Conservation (phyloP, 1,140 invertebrate genomes). For the Bathynomus jamesi region DNA sequence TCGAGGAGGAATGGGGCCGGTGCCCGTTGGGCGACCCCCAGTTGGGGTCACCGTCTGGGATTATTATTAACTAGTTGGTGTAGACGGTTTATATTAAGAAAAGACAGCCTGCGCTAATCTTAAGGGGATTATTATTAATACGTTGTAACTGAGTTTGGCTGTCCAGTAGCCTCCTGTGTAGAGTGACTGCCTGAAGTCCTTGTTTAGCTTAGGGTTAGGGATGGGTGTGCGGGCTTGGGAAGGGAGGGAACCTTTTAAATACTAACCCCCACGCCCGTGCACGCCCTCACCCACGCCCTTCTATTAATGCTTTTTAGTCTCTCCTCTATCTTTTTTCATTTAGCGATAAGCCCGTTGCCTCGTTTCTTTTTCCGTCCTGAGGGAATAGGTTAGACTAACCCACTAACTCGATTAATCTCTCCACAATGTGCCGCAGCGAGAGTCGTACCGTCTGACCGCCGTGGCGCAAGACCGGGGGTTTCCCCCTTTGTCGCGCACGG, state of each 20-base stretch:
- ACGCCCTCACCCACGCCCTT: not conserved
- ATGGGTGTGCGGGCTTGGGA: not conserved
- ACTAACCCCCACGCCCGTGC: not conserved
- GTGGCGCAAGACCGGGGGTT: constrained; percentile 93
- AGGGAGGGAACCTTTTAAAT: not conserved
- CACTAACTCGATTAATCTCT: not conserved
- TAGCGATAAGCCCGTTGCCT: not conserved
- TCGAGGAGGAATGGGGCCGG: not conserved
- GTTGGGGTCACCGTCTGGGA: too few species aligned
- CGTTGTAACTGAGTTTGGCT: not conserved
- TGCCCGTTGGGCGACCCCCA: too few species aligned
- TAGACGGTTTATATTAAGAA: not conserved
- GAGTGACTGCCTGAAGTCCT: not conserved
- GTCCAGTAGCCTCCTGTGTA: not conserved
- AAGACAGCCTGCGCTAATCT: not conserved
- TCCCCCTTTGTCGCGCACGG: constrained; percentile 82
- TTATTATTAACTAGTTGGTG: too few species aligned
- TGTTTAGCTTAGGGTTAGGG: not conserved
- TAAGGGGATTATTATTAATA: not conserved
- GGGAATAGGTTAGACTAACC: not conserved
- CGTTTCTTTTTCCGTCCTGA: not conserved
- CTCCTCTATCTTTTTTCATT: not conserved
- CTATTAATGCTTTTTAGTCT: not conserved
- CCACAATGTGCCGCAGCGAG: constrained; percentile 58
- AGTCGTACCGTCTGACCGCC: constrained; percentile 93